Percentiles rank a stretch among this genome's conserved stretches.
Evolutionary conservation across 2,888 invertebrate species (phyloP).

Genomic region (Lasiommata megera): DNA sequence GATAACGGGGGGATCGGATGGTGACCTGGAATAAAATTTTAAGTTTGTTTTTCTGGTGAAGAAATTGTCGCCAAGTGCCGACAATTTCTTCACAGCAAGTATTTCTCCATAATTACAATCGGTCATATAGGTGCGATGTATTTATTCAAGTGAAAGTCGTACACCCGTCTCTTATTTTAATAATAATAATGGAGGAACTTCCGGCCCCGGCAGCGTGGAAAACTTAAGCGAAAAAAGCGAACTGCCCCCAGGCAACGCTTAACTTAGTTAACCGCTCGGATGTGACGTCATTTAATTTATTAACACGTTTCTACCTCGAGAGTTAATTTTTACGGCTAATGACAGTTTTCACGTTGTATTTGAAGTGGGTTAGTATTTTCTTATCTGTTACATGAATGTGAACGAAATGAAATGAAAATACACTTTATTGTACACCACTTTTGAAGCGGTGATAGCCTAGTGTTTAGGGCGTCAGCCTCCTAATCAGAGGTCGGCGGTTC

Average conservation of each 20-base stretch:
- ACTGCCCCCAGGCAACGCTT: constrained; percentile 71
- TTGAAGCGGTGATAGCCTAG: too few relatives aligned
- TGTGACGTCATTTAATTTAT: constrained; percentile 81
- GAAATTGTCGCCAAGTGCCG: too few relatives aligned
- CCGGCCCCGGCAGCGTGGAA: constrained; percentile 81
- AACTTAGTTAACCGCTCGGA: constrained; percentile 71
- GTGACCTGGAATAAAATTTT: too few relatives aligned
- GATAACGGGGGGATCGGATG: too few relatives aligned
- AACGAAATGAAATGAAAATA: too few relatives aligned
- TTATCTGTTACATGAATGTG: too few relatives aligned
- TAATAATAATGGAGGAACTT: constrained; percentile 80
- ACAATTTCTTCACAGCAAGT: too few relatives aligned
- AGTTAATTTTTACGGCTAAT: constrained; percentile 57
- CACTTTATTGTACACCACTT: too few relatives aligned
- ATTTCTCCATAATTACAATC: too few relatives aligned
- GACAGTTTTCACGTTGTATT: constrained; percentile 61
- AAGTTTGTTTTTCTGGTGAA: too few relatives aligned
- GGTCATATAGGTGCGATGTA: not conserved
- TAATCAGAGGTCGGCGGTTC: too few relatives aligned
- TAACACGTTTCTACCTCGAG: constrained; percentile 69
- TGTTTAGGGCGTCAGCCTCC: too few relatives aligned
- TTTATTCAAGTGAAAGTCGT: not conserved
- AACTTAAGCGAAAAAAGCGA: constrained; percentile 78
- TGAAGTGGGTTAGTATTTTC: not conserved
- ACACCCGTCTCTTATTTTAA: constrained; percentile 1